These are phyloP conservation scores for Dasypus novemcinctus DNA, from an alignment of 2,113 vertebrate species.

Conservation along the genomic window DNA sequence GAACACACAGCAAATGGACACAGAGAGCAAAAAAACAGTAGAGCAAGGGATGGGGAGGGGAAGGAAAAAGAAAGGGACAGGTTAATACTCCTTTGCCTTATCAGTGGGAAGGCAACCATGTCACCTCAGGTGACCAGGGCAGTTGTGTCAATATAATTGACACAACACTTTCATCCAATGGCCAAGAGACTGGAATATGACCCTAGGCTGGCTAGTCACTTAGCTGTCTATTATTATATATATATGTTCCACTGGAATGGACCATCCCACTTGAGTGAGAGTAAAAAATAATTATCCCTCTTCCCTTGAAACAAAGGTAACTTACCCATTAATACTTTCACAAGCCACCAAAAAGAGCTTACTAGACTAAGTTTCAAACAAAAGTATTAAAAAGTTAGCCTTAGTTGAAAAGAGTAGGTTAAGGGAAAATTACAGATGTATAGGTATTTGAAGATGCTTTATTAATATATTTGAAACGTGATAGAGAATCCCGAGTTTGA, in stretches of 20 bases:
- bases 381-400: conserved; percentile 2
- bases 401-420: neutral
- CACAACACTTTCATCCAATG: neutral
- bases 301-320: neutral
- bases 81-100: neutral
- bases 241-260: neutral
- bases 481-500: neutral
- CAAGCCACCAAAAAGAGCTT: neutral
- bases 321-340: neutral
- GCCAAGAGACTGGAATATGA: neutral
- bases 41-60: too few relatives aligned
- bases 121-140: neutral
- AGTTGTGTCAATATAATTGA: neutral
- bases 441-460: neutral
- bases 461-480: neutral
- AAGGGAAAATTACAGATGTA: conserved; percentile 4
- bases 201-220: neutral
- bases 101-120: neutral
- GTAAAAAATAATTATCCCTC: neutral
- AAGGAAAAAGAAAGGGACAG: neutral
- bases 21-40: too few relatives aligned
- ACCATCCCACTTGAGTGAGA: neutral
- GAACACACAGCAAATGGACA: too few relatives aligned
- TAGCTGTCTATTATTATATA: neutral
- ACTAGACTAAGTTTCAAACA: conserved; percentile 4